Percentiles rank a stretch among this genome's conserved stretches.
phyloP scores from a whole-genome alignment of 2,113 vertebrate species.

The Sitta europaea region DNA sequence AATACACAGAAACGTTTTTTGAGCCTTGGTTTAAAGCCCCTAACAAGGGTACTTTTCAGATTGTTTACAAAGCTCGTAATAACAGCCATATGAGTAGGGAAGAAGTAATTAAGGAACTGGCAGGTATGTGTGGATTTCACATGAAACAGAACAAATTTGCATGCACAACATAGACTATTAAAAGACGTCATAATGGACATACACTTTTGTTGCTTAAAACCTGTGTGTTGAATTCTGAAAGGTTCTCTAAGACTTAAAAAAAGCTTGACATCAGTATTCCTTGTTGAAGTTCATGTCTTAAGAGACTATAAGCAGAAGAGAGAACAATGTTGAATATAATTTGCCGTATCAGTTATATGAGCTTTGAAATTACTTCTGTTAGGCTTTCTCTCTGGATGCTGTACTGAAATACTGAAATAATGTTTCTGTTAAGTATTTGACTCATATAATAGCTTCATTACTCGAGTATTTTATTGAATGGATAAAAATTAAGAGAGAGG shows the following conservation, averaged over 20 bases:
- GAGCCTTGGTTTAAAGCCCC: constrained; percentile 93
- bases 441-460: background rate
- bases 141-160: background rate
- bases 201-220: background rate
- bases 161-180: background rate
- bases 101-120: constrained; percentile 90
- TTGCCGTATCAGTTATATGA: background rate
- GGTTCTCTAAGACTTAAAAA: background rate
- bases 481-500: background rate
- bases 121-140: constrained; percentile 75
- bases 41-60: constrained; percentile 86
- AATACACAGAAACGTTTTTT: constrained; percentile 85
- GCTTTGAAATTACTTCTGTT: background rate
- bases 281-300: background rate
- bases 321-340: background rate
- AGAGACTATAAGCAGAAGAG: background rate
- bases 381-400: background rate
- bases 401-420: background rate
- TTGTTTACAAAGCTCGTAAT: constrained; percentile 93
- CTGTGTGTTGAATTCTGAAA: background rate
- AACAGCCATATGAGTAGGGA: constrained; percentile 91
- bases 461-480: fast-evolving
- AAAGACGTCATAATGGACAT: background rate
- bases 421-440: background rate
- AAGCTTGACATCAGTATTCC: background rate